Evolutionary conservation across 2,797 vertebrate species (phyloP).

Genomic region (Pseudochaenichthys georgianus): DNA sequence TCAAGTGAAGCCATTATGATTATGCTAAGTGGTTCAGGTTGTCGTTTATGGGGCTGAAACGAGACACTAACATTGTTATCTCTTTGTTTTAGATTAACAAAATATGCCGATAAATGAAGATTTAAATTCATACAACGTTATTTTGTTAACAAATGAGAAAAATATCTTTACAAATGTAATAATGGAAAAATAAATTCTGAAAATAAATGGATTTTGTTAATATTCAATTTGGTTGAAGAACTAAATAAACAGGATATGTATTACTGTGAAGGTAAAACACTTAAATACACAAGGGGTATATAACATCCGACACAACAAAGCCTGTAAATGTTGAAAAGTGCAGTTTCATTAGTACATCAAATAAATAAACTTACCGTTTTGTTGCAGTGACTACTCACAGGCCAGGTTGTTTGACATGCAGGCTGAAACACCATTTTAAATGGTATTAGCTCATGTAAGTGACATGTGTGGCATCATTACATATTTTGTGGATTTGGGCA

Average conservation of each 20-base stretch:
- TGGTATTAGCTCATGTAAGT: background rate
- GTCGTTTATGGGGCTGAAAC: conserved; percentile 30
- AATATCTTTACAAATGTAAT: background rate
- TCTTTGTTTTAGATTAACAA: conserved; percentile 13
- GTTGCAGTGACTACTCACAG: background rate
- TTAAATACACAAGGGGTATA: background rate
- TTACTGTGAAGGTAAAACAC: background rate
- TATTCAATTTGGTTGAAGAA: background rate
- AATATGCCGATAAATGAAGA: conserved; percentile 14
- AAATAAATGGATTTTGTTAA: background rate
- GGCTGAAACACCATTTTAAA: background rate
- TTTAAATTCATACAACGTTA: background rate
- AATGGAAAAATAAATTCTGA: background rate
- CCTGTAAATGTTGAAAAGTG: background rate
- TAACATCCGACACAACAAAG: background rate
- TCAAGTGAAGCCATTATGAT: conserved; percentile 52
- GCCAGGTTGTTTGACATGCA: background rate
- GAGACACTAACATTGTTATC: conserved; percentile 28
- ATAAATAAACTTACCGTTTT: background rate
- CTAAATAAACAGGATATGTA: background rate
- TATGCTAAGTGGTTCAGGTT: conserved; percentile 51
- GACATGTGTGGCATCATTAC: background rate
- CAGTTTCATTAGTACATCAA: background rate
- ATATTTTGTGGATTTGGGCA: background rate
- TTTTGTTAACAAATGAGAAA: conserved; percentile 11